A percentile compares a stretch with the other conserved stretches of the same genome.
Evolutionary conservation across 2,888 invertebrate genomes (phyloP).

Genomic region (Camponotus fellah): DNA sequence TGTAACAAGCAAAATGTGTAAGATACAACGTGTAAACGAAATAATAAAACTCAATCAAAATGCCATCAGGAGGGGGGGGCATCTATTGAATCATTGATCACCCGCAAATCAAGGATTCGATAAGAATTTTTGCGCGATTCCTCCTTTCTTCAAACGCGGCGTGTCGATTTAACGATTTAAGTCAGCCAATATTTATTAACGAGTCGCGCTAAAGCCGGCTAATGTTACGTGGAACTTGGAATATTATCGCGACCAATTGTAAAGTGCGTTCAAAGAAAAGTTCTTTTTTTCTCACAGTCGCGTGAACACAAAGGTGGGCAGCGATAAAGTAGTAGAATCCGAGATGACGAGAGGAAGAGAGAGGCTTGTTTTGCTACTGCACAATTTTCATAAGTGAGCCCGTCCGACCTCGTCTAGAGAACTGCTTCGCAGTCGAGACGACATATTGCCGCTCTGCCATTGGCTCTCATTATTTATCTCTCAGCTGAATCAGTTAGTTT

Average conservation of each 20-base stretch:
- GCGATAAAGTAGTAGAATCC: constrained; percentile 34
- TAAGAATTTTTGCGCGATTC: constrained; percentile 44
- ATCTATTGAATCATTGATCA: constrained; percentile 45
- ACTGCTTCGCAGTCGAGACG: constrained; percentile 84
- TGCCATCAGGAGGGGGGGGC: constrained; percentile 36
- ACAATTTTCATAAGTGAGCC: constrained; percentile 73
- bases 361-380: constrained; percentile 67
- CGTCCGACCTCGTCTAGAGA: constrained; percentile 73
- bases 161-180: constrained; percentile 4
- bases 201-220: constrained; percentile 25
- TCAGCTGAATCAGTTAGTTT: constrained; percentile 72
- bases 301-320: constrained; percentile 22
- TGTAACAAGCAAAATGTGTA: constrained; percentile 79
- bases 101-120: constrained; percentile 58
- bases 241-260: constrained; percentile 43
- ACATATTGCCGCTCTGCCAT: constrained; percentile 85
- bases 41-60: constrained; percentile 68
- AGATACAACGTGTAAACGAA: constrained; percentile 68
- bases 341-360: constrained; percentile 54
- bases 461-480: constrained; percentile 86
- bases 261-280: constrained; percentile 47
- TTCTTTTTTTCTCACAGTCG: constrained; percentile 12
- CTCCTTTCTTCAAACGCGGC: background rate
- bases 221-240: constrained; percentile 75
- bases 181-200: constrained; percentile 18